These are phyloP conservation scores for Trisateles emortualis DNA, from an alignment of 2,888 invertebrate species.

Conservation along the genomic window DNA sequence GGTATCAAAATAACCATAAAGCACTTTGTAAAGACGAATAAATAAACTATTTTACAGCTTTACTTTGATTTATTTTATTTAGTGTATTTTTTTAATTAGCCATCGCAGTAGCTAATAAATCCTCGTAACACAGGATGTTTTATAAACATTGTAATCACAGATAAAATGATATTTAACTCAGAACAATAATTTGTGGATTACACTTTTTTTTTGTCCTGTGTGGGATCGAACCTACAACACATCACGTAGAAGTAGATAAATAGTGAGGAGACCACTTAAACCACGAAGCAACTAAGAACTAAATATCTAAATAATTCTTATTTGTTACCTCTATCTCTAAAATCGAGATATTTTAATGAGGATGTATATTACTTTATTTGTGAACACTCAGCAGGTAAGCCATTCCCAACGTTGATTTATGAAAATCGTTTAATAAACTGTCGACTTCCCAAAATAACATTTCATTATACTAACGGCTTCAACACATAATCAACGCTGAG, in stretches of 20 bases:
- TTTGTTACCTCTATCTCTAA: conserved; percentile 15
- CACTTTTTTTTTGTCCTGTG: too few species aligned
- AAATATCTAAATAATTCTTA: too few species aligned
- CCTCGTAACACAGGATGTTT: too few species aligned
- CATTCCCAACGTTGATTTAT: conserved; percentile 27
- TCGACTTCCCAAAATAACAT: conserved; percentile 12
- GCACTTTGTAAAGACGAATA: conserved; percentile 23
- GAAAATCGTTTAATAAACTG: conserved; percentile 23
- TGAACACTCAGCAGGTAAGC: conserved; percentile 10
- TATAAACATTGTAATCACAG: too few species aligned
- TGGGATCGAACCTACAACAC: too few species aligned
- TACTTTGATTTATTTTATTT: too few species aligned
- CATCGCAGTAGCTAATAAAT: too few species aligned
- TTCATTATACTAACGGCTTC: conserved; percentile 3
- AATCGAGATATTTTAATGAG: conserved; percentile 30
- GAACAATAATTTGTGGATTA: too few species aligned
- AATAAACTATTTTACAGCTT: conserved; percentile 17
- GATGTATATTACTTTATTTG: conserved; percentile 1
- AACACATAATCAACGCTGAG: too few species aligned
- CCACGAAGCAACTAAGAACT: too few species aligned
- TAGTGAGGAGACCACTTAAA: neutral
- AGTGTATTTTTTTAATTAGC: too few species aligned
- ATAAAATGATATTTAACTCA: too few species aligned
- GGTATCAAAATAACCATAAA: conserved; percentile 7
- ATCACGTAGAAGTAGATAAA: neutral